Conservation (phyloP, 2,113 vertebrate species). For the Oryzias celebensis region DNA sequence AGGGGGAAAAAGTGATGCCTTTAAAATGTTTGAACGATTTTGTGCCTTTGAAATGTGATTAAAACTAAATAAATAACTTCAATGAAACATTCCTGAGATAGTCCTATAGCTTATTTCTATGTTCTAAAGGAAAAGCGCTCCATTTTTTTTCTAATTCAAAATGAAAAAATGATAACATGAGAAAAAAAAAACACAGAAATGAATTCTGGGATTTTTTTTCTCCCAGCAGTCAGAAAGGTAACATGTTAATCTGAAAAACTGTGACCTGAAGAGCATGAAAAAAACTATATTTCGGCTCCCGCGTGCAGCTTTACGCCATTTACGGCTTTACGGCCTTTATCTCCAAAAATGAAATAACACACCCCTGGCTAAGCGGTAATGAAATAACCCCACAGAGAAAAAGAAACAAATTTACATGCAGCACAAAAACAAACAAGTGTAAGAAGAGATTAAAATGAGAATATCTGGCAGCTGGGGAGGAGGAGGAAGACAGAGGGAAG, state of each 20-base stretch:
- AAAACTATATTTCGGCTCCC: not conserved
- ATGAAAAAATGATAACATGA: no score
- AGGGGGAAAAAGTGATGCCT: no score
- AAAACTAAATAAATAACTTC: no score
- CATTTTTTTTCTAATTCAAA: no score
- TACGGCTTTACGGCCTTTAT: not conserved
- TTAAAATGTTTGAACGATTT: no score
- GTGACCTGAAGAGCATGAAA: not conserved
- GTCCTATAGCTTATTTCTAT: no score
- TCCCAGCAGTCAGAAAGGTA: not conserved
- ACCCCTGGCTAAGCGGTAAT: not conserved
- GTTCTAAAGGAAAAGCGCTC: no score
- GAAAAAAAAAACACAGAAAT: not conserved
- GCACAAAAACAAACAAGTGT: constrained; percentile 3
- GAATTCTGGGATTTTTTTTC: not conserved
- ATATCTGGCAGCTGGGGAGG: not conserved
- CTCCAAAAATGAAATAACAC: not conserved
- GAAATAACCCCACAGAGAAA: not conserved
- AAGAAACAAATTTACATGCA: not conserved
- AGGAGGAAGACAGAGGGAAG: not conserved
- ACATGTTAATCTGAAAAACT: not conserved
- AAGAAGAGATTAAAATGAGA: constrained; percentile 21
- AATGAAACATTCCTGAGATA: no score
- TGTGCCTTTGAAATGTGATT: no score
- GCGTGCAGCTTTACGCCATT: not conserved